Evolutionary conservation across 2,113 vertebrate genomes (phyloP), one percentile per base, ranked within the genome.

Genomic region (Narcine bancroftii): DNA sequence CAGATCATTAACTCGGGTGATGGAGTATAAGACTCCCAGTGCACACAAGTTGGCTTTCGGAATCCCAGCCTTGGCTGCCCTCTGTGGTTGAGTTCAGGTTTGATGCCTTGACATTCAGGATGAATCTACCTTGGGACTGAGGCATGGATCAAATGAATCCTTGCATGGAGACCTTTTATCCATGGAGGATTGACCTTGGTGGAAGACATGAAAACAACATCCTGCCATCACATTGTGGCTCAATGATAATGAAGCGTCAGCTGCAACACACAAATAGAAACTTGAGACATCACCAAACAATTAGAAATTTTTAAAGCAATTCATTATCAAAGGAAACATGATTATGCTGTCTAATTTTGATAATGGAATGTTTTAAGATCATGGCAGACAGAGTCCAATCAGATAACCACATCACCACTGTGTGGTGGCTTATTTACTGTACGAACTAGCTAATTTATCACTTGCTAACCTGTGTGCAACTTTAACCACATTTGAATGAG

Each of bases 401-500:
- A 87, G 53, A 60, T 87, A 87, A 87, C 53, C n/a, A 56, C 53
- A 87, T 87, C 60, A 85, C 50, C 50, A 85, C 50, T 85, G 10
- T 19, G 33, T 36, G n/a, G 33, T n/a, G 60, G 53, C 53, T 75
- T 87, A 36, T 87, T 87, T 87, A 87, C n/a, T 56, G 50, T 36
- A 63, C 50, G 60, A 87, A 60, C 53, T 53, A 36, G 53, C 56
- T 85, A 29, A 85, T 87, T 87, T 87, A 87, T 87, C 81, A 63
- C 26, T 11, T 87, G n/a, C 81, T 75, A 75, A 75, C 53, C 81
- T 87, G 81, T 87, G 50, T 63, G 81, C 15, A 87, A 5, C 81
- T 60, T 87, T 87, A 60, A 87, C 53, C 56, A 33, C 36, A 87
- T 87, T 87, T 56, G 56, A 87, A 87, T 87, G 81, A 87, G 33